Evolutionary conservation across 2,797 vertebrate species (phyloP).

Genomic region (Vultur gryphus): DNA sequence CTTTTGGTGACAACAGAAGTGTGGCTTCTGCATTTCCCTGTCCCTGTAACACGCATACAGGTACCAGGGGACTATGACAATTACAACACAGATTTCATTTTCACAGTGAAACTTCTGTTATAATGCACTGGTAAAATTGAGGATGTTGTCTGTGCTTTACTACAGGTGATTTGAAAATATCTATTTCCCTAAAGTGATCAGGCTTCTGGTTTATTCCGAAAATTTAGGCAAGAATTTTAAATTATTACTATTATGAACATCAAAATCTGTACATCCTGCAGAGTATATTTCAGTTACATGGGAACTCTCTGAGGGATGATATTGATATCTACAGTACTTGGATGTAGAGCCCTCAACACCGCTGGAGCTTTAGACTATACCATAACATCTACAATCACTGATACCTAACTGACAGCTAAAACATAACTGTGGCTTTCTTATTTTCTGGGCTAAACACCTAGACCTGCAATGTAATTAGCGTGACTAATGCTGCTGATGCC

Average conservation of each 20-base stretch:
- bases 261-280: background rate
- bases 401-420: background rate
- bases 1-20: background rate
- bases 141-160: background rate
- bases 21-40: background rate
- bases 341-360: accelerated
- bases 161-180: background rate
- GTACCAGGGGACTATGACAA: background rate
- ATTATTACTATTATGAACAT: background rate
- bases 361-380: background rate
- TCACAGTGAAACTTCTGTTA: background rate
- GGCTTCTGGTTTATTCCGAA: background rate
- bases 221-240: background rate
- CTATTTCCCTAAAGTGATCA: background rate
- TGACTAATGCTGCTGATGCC: background rate
- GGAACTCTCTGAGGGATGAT: background rate
- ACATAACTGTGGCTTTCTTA: background rate
- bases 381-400: background rate
- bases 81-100: background rate
- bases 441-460: background rate
- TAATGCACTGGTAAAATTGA: background rate
- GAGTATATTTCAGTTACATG: background rate
- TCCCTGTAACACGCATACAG: background rate
- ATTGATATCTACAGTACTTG: background rate
- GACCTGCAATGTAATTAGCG: background rate